Base-by-base conservation (phyloP, 2,113 vertebrate species). In the Eira barbara region DNA sequence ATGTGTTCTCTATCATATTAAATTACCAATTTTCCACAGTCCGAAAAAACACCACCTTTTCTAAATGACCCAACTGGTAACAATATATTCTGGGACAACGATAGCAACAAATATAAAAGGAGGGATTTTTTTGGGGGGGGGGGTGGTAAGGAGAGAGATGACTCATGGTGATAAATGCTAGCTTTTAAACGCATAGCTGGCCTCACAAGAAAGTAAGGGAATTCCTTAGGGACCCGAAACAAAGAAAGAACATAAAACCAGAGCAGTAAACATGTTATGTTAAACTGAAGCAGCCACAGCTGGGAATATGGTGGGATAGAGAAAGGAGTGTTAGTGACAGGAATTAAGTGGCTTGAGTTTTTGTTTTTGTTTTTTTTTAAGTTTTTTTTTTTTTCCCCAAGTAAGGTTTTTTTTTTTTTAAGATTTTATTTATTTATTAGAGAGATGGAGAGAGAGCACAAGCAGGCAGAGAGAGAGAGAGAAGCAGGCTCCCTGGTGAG, bases 11-110 rank as follows among this genome's bases (percentile, higher is more conserved):
- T 59, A 45, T 79, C 90, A 63, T 71, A 85, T 49, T 81, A 90
- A 80, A 45, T 91, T 45, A 63, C 81, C 47, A 73, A 81, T 57
- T 91, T 87, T 9, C 55, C 55, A 47, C 29, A 42, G 29, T 39
- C n/a, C 2, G 34, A 31, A 49, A 34, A 23, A 93, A 69, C 0
- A 86, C n/a, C 31, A 63, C 39, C 15, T 76, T 15, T 90, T 29
- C 71, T 17, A 61, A 61, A 94, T 94, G 49, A 61, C 86, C 52
- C 87, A 55, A 17, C n/a, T 86, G 81, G 92, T 85, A 73, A 20
- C 80, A 18, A 39, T 65, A n/a, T 79, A 27, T 45, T 91, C n/a
- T 55, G 15, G 36, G 42, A 74, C 42, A 57, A 49, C 59, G 69
- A 34, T 13, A 47, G 29, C 15, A 74, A 81, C 12, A 42, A 91